Conservation (phyloP, 1,140 invertebrate genomes). For the Amyelois transitella region DNA sequence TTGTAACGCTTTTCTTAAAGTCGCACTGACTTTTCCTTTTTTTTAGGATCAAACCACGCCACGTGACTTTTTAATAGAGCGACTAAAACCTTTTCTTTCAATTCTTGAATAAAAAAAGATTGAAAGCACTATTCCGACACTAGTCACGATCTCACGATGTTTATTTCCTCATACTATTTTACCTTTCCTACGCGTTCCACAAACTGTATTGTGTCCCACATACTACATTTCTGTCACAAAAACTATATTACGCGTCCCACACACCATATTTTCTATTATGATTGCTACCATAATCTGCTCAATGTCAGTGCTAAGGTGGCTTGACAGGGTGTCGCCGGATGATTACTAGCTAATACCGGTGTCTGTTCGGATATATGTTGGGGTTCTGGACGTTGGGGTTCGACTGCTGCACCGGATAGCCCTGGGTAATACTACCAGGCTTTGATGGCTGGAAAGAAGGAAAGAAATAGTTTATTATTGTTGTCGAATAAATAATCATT, state of each 20-base stretch:
- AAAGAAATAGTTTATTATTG: background rate
- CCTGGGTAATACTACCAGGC: conserved; percentile 67
- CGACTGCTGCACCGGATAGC: conserved; percentile 67
- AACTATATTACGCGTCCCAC: background rate
- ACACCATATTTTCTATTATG: background rate
- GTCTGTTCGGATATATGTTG: conserved; percentile 63
- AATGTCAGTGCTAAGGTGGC: conserved; percentile 16
- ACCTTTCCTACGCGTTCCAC: background rate
- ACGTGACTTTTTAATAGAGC: too few species aligned
- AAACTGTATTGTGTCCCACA: background rate
- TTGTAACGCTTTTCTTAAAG: too few species aligned
- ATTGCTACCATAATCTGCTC: background rate
- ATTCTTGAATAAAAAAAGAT: too few species aligned
- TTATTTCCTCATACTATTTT: background rate
- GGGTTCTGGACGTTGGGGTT: conserved; percentile 65
- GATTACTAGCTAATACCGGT: conserved; percentile 59
- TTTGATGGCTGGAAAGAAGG: conserved; percentile 47
- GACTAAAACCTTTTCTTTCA: too few species aligned
- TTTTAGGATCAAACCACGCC: too few species aligned
- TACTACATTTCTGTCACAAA: background rate
- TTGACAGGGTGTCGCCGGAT: conserved; percentile 20
- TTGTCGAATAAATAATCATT: background rate
- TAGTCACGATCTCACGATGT: background rate
- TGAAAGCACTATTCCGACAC: background rate
- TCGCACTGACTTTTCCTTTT: too few species aligned